Conservation (phyloP, 2,113 vertebrate species). For the Cranoglanis bouderius region DNA sequence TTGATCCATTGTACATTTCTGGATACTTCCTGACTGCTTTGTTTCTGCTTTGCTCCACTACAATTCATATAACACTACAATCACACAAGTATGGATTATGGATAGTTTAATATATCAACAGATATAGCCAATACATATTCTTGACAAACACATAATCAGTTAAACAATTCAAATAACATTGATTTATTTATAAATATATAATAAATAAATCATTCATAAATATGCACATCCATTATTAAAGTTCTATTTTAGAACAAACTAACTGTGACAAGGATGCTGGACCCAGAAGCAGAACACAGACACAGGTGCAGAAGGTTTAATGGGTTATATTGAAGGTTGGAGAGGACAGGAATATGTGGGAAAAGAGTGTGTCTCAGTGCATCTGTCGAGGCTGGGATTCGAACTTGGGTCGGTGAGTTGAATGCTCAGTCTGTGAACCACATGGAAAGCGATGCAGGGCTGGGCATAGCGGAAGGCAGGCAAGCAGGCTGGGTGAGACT, state of each 20-base stretch:
- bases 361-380: too few species aligned
- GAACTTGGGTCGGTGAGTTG: too few species aligned
- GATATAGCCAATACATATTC: not conserved
- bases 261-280: too few species aligned
- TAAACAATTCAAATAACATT: not conserved
- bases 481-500: too few species aligned
- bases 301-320: too few species aligned
- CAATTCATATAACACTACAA: not conserved
- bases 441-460: too few species aligned
- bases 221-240: not conserved
- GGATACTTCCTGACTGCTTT: slow-evolving; percentile 5
- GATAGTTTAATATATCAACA: not conserved
- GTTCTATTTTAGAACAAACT: slow-evolving; percentile 14
- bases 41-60: slow-evolving; percentile 19
- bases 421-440: too few species aligned
- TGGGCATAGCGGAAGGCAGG: too few species aligned
- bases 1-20: slow-evolving; percentile 37
- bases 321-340: too few species aligned
- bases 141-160: not conserved
- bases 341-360: too few species aligned
- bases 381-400: too few species aligned
- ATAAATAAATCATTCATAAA: not conserved
- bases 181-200: not conserved
- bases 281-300: too few species aligned
- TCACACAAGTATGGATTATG: not conserved